These are phyloP conservation scores for Erpornis zantholeuca DNA, from an alignment of 2,113 vertebrate genomes.

Conservation along the genomic window DNA sequence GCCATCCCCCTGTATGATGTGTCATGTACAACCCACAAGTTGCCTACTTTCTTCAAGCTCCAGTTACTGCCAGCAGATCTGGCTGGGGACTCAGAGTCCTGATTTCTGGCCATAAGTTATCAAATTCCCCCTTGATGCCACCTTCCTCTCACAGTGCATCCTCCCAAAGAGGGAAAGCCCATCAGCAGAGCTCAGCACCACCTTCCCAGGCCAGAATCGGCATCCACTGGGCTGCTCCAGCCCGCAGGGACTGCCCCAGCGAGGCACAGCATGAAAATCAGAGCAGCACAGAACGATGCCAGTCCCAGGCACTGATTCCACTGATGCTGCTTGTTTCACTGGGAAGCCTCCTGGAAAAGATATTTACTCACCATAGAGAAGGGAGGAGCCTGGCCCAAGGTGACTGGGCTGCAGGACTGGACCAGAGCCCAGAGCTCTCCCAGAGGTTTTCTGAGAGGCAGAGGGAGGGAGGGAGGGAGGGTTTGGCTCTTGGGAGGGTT, in stretches of 20 bases:
- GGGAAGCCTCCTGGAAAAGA: background rate
- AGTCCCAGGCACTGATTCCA: background rate
- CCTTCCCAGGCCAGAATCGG: background rate
- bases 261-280: background rate
- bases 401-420: conserved; percentile 35
- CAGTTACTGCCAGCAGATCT: background rate
- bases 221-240: background rate
- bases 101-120: fast-evolving
- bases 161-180: background rate
- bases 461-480: background rate
- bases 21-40: background rate
- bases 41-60: background rate
- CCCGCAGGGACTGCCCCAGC: background rate
- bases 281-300: background rate
- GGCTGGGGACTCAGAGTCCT: background rate
- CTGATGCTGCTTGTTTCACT: background rate
- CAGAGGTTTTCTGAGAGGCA: background rate
- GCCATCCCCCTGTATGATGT: background rate
- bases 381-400: conserved; percentile 12
- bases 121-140: background rate
- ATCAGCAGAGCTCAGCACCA: background rate
- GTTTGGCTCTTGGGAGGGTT: background rate
- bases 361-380: background rate
- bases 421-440: conserved; percentile 12
- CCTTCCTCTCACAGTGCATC: background rate